Conservation (phyloP, 1,140 invertebrate species). For the Drosophila nasuta region DNA sequence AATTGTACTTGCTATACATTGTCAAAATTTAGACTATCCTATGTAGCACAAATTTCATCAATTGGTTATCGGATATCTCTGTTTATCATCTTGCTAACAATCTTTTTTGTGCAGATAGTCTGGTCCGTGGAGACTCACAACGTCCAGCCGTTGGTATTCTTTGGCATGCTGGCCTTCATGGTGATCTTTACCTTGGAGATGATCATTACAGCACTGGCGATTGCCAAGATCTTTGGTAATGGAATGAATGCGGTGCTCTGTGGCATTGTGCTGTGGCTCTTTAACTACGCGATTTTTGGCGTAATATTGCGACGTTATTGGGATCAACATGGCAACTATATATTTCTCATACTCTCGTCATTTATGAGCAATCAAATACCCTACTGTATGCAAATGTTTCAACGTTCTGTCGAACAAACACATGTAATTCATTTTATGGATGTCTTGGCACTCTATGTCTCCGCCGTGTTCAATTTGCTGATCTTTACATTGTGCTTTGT, state of each 20-base stretch:
- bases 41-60: no score
- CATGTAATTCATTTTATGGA: slow-evolving; percentile 9
- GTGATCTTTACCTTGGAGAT: slow-evolving; percentile 54
- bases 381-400: slow-evolving; percentile 57
- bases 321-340: slow-evolving; percentile 42
- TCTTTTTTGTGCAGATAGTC: slow-evolving; percentile 33
- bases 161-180: slow-evolving; percentile 37
- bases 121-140: slow-evolving; percentile 13
- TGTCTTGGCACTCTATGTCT: slow-evolving; percentile 35
- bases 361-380: slow-evolving; percentile 70
- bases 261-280: slow-evolving; percentile 57
- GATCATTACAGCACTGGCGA: slow-evolving; percentile 56
- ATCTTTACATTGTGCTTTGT: slow-evolving; percentile 30
- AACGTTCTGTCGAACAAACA: slow-evolving; percentile 22
- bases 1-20: no score
- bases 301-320: slow-evolving; percentile 57
- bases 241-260: slow-evolving; percentile 56
- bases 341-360: slow-evolving; percentile 50
- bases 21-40: no score
- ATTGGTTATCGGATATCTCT: no score
- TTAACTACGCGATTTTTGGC: slow-evolving; percentile 64
- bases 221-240: slow-evolving; percentile 57
- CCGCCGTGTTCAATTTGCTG: slow-evolving; percentile 20
- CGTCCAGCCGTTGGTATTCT: not conserved
- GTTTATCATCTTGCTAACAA: not conserved